phyloP scores from a whole-genome alignment of 2,113 vertebrate species.

The Crotophaga sulcirostris region DNA sequence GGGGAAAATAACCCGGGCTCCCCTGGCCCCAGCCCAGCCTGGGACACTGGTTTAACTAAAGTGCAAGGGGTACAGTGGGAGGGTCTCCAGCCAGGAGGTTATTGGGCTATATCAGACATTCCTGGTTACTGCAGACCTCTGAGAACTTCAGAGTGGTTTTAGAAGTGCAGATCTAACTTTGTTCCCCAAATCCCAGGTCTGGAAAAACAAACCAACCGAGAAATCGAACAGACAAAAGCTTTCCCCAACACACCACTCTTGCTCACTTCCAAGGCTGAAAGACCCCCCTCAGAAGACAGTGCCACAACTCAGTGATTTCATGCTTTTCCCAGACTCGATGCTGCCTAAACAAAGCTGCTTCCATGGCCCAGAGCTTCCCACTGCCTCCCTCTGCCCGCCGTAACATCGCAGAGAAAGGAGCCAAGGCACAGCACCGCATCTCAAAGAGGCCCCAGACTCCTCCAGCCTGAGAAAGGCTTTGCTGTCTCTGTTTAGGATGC shows the following conservation, averaged over 20 bases:
- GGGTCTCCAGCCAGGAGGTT: background rate
- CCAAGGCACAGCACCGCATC: background rate
- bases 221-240: background rate
- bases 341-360: background rate
- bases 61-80: background rate
- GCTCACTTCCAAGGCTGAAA: background rate
- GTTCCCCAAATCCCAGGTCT: background rate
- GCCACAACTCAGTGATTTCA: background rate
- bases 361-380: background rate
- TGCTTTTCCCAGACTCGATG: background rate
- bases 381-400: fast-evolving
- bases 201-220: background rate
- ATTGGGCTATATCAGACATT: background rate
- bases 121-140: background rate
- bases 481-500: background rate
- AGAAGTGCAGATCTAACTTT: background rate
- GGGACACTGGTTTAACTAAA: background rate
- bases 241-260: background rate
- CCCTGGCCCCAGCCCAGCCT: background rate
- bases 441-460: background rate
- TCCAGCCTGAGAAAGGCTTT: background rate
- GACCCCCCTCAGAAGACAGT: background rate
- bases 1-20: background rate
- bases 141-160: background rate
- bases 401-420: background rate